A percentile compares a stretch with the other conserved stretches of the same genome.
Evolutionary conservation across 2,113 vertebrate species (phyloP).

Genomic region (Mormyrus lacerda): DNA sequence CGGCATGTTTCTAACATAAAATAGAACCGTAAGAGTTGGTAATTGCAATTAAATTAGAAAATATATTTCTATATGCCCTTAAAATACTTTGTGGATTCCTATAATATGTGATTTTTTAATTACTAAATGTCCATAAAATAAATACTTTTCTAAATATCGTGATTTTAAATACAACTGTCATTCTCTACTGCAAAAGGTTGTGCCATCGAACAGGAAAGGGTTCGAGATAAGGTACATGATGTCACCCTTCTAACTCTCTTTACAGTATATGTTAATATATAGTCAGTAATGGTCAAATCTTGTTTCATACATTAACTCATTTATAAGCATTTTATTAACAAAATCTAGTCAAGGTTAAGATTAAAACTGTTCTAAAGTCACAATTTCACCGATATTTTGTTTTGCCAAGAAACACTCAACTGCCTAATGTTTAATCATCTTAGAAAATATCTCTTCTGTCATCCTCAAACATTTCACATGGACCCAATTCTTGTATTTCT

Average conservation of each 20-base stretch:
- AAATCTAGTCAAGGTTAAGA: background rate
- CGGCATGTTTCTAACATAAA: background rate
- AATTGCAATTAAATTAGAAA: background rate
- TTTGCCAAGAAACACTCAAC: background rate
- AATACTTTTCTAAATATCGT: background rate
- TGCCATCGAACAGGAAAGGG: background rate
- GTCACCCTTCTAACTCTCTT: background rate
- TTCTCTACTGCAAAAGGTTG: background rate
- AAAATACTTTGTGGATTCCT: background rate
- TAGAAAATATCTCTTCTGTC: background rate
- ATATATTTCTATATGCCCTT: background rate
- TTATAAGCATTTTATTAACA: background rate
- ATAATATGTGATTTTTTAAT: background rate
- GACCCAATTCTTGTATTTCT: background rate
- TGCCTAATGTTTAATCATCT: background rate
- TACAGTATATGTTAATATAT: background rate
- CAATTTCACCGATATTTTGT: background rate
- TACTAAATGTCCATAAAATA: background rate
- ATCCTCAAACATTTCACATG: background rate
- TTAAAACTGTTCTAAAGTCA: background rate
- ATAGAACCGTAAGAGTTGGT: background rate
- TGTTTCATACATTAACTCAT: background rate
- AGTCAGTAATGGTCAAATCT: background rate
- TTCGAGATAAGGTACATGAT: background rate
- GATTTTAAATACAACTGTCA: background rate